Percentiles rank a stretch among this genome's conserved stretches.
Evolutionary conservation across 2,888 invertebrate genomes (phyloP).

Genomic region (Heptascelio sp.): DNA sequence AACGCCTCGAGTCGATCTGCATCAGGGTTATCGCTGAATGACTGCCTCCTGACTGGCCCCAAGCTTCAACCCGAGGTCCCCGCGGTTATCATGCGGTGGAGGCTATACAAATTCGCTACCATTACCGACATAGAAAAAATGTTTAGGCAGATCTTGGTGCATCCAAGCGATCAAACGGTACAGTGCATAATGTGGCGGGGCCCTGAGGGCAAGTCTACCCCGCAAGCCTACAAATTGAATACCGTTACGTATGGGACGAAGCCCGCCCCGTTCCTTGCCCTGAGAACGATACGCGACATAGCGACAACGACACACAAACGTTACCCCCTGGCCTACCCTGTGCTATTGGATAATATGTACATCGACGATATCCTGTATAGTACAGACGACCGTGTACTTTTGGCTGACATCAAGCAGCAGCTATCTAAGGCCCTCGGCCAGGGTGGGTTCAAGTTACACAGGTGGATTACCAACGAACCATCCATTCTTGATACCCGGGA

Average conservation of each 20-base stretch:
- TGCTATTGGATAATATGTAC: background rate
- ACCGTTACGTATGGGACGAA: slow-evolving; percentile 5
- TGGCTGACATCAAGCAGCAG: too few relatives aligned
- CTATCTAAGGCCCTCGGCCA: too few relatives aligned
- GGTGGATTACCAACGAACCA: too few relatives aligned
- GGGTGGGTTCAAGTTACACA: too few relatives aligned
- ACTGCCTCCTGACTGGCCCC: background rate
- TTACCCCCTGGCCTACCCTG: background rate
- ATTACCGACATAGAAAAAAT: slow-evolving; percentile 20
- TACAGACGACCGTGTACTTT: too few relatives aligned
- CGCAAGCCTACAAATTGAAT: background rate
- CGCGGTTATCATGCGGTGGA: background rate
- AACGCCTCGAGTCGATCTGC: background rate
- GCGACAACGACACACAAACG: background rate
- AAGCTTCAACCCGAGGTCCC: background rate
- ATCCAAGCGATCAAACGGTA: background rate
- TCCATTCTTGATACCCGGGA: too few relatives aligned
- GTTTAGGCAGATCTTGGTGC: slow-evolving; percentile 23
- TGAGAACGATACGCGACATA: background rate
- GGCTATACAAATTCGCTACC: background rate
- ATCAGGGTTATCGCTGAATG: background rate
- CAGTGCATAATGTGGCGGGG: slow-evolving; percentile 14
- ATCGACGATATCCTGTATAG: background rate
- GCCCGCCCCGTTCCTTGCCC: background rate
- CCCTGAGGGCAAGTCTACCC: too few relatives aligned